Conservation (phyloP, 2,113 vertebrate species). For the Syngnathus scovelli region DNA sequence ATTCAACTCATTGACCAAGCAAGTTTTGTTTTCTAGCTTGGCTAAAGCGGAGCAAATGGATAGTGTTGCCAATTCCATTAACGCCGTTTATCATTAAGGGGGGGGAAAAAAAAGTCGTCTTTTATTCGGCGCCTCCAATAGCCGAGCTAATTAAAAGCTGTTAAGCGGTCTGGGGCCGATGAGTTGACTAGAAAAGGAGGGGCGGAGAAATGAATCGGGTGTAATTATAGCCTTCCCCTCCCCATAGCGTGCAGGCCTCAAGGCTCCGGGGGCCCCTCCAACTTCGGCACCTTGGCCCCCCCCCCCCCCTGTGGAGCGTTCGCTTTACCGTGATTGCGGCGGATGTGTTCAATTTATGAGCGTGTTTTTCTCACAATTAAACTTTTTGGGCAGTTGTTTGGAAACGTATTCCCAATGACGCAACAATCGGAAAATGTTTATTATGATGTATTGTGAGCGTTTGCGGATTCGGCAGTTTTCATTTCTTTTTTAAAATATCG, state of each 20-base stretch:
- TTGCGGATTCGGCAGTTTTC: background rate
- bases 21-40: slow-evolving; percentile 4
- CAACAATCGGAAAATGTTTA: background rate
- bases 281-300: slow-evolving; percentile 35
- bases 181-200: slow-evolving; percentile 51
- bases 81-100: slow-evolving; percentile 17
- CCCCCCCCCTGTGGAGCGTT: slow-evolving; percentile 35
- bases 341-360: slow-evolving; percentile 6
- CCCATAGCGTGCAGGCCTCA: slow-evolving; percentile 50
- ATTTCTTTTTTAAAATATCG: background rate
- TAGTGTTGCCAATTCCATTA: slow-evolving; percentile 61
- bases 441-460: background rate
- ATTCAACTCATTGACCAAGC: too few species aligned
- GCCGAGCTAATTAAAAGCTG: slow-evolving; percentile 67
- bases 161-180: slow-evolving; percentile 64
- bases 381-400: background rate
- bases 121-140: slow-evolving; percentile 31
- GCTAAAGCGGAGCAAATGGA: slow-evolving; percentile 50
- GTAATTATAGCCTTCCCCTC: slow-evolving; percentile 65
- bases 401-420: background rate
- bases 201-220: slow-evolving; percentile 61
- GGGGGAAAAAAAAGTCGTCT: slow-evolving; percentile 42
- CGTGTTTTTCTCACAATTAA: slow-evolving; percentile 4
- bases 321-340: slow-evolving; percentile 25
- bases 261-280: slow-evolving; percentile 48